Base-by-base conservation (phyloP, 2,888 invertebrate species). In the Epistrophe eligans region DNA sequence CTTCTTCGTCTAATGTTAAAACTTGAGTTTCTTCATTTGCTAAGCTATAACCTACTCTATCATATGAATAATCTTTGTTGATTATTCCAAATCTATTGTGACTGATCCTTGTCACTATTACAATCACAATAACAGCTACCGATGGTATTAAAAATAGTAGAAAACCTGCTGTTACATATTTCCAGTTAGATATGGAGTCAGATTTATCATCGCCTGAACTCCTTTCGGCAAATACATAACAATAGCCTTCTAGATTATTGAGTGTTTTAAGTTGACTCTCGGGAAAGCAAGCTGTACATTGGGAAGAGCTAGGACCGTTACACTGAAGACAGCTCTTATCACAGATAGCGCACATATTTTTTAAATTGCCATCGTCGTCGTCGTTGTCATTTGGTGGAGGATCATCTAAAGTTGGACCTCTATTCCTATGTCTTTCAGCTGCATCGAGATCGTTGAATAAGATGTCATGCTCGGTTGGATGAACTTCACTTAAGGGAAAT, bases 241-340 rank as follows among this genome's bases (percentile, higher is more conserved):
- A 93, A 76, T 90, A 92, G 35, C 92, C 90, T 76, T 93, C 92
- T 38, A 90, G 90, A 6, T 89, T 89, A 17, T 88, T 84, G 55
- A 90, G 73, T 67, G 89, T 88, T 43, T 91, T 91, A 13, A 93
- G 80, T 77, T 92, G 91, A 64, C 91, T 91, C 35, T 92, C 91
- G 2, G 91, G 89, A 28, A 88, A 90, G 71, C 93, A 93, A 58
- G 90, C 90, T 76, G 90, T 91, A 79, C 93, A 93, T 80, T 93
- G 91, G n/a, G 91, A 90, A 28, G 90, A 88, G 24, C 90, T 89
- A 0, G 92, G 91, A 4, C 93, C 93, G 38, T 89, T 90, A 88
- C 93, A 93, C 40, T 89, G 89, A n/a, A 91, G 88, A 9, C 93
- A 93, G 24, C 90, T 91, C 15, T 89, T 88, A 77, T 93, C 92